Evolutionary conservation across 2,888 invertebrate genomes (phyloP).

Genomic region (Brachyptera risi): DNA sequence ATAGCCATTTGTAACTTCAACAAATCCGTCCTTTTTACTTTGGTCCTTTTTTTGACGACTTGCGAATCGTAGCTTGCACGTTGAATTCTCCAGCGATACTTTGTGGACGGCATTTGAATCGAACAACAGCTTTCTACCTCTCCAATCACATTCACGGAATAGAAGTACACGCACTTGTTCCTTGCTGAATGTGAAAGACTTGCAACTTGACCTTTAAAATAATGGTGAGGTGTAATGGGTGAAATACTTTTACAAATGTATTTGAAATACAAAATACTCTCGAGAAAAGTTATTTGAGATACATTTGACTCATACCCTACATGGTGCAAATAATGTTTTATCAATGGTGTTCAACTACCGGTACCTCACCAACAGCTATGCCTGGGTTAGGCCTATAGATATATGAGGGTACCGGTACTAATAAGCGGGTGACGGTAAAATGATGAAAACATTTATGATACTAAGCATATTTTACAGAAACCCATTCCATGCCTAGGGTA

Average conservation of each 20-base stretch:
- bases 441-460: neutral
- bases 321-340: no score
- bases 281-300: no score
- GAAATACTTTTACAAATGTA: no score
- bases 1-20: slow-evolving; percentile 61
- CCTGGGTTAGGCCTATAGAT: no score
- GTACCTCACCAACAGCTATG: no score
- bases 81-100: slow-evolving; percentile 45
- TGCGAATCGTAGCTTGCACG: slow-evolving; percentile 25
- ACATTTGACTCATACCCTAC: no score
- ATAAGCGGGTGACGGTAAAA: no score
- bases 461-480: neutral
- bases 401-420: no score
- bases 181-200: slow-evolving; percentile 55
- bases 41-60: slow-evolving; percentile 23
- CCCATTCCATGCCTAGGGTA: neutral
- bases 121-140: slow-evolving; percentile 75
- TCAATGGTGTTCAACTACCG: no score
- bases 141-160: slow-evolving; percentile 80
- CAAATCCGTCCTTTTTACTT: slow-evolving; percentile 43
- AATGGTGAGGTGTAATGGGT: no score
- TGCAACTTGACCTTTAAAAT: slow-evolving; percentile 44
- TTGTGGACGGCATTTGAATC: slow-evolving; percentile 71
- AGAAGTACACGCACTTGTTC: slow-evolving; percentile 77
- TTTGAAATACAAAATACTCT: no score